phyloP scores from a whole-genome alignment of 2,797 vertebrate genomes.

The Schizopygopsis malacanthus region DNA sequence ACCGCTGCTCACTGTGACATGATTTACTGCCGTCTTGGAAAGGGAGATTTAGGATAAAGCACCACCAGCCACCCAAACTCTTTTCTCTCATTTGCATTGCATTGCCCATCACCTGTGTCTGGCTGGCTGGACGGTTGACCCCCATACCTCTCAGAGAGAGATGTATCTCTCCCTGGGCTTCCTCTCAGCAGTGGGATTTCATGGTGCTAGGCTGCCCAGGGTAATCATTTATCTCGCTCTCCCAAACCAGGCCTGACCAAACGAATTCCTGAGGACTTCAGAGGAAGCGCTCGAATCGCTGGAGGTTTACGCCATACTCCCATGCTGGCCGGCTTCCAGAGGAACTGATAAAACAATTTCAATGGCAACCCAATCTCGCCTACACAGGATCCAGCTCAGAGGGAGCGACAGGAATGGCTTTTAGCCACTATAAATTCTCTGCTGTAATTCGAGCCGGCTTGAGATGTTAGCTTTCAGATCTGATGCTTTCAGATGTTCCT shows the following conservation, averaged over 20 bases:
- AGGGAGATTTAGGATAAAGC: constrained; percentile 57
- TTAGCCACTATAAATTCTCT: constrained; percentile 69
- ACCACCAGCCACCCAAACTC: constrained; percentile 54
- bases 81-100: constrained; percentile 56
- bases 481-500: constrained; percentile 62
- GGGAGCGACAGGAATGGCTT: constrained; percentile 58
- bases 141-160: constrained; percentile 52
- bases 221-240: constrained; percentile 63
- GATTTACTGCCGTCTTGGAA: constrained; percentile 55
- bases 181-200: constrained; percentile 24
- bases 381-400: constrained; percentile 59
- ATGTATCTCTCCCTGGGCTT: constrained; percentile 17
- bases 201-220: constrained; percentile 29
- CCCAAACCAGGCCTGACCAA: constrained; percentile 62
- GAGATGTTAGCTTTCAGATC: constrained; percentile 50
- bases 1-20: constrained; percentile 3
- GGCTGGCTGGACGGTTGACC: constrained; percentile 4
- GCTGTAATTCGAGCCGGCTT: constrained; percentile 58
- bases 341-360: constrained; percentile 71
- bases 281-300: constrained; percentile 58
- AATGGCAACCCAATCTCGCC: constrained; percentile 68
- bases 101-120: constrained; percentile 57
- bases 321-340: constrained; percentile 65
- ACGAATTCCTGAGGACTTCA: constrained; percentile 66
- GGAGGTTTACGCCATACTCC: constrained; percentile 65